Conservation (phyloP, 2,888 invertebrate species). For the Pristionchus maxplancki region DNA sequence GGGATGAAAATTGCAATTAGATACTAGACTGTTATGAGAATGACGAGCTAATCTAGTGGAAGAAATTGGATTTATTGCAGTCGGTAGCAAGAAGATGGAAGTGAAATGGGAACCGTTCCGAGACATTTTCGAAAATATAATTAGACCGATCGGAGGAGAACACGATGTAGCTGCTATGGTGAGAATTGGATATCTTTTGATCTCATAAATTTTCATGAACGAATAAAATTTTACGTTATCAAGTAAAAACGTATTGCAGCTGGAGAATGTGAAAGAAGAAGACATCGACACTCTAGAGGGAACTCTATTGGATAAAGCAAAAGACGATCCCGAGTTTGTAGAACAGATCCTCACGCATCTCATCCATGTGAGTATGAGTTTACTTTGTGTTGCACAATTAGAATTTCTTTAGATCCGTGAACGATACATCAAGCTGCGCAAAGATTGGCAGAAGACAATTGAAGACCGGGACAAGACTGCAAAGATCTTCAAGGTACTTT, state of each 20-base stretch:
- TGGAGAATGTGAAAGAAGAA: background rate
- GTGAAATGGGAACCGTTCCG: constrained; percentile 52
- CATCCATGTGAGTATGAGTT: background rate
- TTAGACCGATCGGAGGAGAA: constrained; percentile 45
- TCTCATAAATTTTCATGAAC: no score
- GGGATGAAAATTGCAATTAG: constrained; percentile 14
- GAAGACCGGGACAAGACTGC: constrained; percentile 33
- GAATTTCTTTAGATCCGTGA: constrained; percentile 21
- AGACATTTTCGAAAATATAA: constrained; percentile 46
- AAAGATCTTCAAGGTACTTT: constrained; percentile 30
- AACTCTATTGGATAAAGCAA: constrained; percentile 50
- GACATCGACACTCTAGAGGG: constrained; percentile 30
- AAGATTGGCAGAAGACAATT: constrained; percentile 49
- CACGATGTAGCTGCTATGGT: background rate
- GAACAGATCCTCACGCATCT: constrained; percentile 53
- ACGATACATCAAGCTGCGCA: constrained; percentile 33
- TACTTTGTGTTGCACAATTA: background rate
- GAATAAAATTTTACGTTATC: no score
- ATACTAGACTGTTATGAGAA: background rate
- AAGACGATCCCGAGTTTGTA: constrained; percentile 55
- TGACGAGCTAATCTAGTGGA: background rate
- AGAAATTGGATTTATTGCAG: background rate
- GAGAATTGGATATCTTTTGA: no score
- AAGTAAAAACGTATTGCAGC: background rate
- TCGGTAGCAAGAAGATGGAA: constrained; percentile 29